Evolutionary conservation across 30 jellyfish, hydroid and myxozoan species (phyloP).

Genomic region (Hydractinia echinata): DNA sequence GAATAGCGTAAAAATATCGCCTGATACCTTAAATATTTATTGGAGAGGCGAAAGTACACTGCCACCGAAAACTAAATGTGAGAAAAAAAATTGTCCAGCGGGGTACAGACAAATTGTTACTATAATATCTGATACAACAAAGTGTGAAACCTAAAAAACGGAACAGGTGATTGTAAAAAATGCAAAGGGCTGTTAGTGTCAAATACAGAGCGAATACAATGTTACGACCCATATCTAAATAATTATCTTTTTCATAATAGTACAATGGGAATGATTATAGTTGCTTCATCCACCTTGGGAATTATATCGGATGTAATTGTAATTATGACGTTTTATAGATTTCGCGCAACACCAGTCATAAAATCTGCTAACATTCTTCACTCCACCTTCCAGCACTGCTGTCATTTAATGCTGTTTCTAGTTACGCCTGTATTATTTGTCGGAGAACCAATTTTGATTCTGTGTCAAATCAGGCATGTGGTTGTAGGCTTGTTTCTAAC

Average conservation of each 20-base stretch:
- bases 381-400: not conserved
- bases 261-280: not conserved
- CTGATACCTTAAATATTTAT: not conserved
- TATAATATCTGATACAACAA: not conserved
- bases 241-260: not conserved
- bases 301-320: not conserved
- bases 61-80: not conserved
- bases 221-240: not conserved
- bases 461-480: not conserved
- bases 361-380: not conserved
- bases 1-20: not conserved
- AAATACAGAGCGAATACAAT: not conserved
- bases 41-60: not conserved
- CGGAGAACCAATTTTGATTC: not conserved
- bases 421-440: constrained; percentile 5
- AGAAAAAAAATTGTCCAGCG: not conserved
- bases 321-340: not conserved
- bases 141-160: not conserved
- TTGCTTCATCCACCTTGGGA: not conserved
- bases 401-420: not conserved
- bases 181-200: not conserved
- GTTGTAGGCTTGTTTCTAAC: not conserved
- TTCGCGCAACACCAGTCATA: constrained; percentile 10
- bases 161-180: not conserved
- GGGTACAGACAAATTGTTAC: not conserved